Percentiles rank a stretch among this genome's conserved stretches.
phyloP scores from a whole-genome alignment of 2,113 vertebrate species.

The Ctenomys sociabilis region DNA sequence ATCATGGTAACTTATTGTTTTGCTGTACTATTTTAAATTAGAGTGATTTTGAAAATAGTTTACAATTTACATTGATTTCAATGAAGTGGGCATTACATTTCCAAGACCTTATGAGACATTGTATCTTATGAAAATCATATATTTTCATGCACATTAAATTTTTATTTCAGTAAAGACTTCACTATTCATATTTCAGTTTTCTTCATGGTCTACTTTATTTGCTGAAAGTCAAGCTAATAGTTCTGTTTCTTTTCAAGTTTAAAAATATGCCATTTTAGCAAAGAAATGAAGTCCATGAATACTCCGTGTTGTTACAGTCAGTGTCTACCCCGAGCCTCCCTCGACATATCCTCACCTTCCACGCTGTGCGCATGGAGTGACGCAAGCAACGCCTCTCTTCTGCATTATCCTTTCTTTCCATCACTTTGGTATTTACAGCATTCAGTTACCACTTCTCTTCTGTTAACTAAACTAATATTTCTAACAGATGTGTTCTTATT shows the following conservation, averaged over 20 bases:
- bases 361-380: neutral
- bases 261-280: neutral
- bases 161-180: neutral
- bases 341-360: neutral
- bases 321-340: neutral
- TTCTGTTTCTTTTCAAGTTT: neutral
- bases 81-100: neutral
- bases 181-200: neutral
- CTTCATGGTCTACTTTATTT: neutral
- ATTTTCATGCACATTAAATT: neutral
- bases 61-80: slow-evolving; percentile 7
- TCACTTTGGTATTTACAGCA: neutral
- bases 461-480: neutral
- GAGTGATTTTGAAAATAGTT: neutral
- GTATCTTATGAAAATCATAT: neutral
- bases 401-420: neutral
- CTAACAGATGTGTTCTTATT: neutral
- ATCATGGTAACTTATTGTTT: neutral
- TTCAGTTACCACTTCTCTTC: neutral
- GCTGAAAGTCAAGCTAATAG: neutral
- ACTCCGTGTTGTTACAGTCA: neutral
- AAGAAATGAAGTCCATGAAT: neutral
- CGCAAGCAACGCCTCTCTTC: neutral
- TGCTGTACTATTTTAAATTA: neutral
- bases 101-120: neutral